phyloP scores from a whole-genome alignment of 2,888 invertebrate species.

The Allacma fusca region DNA sequence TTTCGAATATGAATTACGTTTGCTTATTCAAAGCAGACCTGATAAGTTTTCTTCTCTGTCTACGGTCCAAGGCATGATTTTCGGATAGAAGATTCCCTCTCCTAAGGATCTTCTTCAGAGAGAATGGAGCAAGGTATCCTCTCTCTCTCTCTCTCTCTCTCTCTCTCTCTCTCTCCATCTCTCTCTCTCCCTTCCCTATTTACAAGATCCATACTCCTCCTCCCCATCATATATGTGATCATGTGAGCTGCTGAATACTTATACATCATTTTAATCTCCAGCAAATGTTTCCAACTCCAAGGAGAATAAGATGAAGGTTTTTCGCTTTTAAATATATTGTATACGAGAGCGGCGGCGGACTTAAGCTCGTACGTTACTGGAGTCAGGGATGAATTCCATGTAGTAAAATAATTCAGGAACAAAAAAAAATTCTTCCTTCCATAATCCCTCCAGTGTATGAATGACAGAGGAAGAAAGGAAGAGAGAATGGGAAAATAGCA shows the following conservation, averaged over 20 bases:
- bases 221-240: no score
- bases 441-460: constrained; percentile 24
- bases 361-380: background rate
- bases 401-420: background rate
- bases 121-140: no score
- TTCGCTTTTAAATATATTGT: background rate
- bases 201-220: no score
- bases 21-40: constrained; percentile 38
- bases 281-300: constrained; percentile 27
- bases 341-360: background rate
- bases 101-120: no score
- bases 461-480: constrained; percentile 5
- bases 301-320: background rate
- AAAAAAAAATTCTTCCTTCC: constrained; percentile 13
- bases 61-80: constrained; percentile 16
- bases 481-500: background rate
- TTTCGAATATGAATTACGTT: constrained; percentile 41
- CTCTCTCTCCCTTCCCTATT: no score
- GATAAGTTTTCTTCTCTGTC: constrained; percentile 17
- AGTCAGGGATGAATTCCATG: background rate
- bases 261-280: constrained; percentile 29
- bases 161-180: no score
- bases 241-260: no score
- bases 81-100: no score
- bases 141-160: no score